Percentiles rank a stretch among this genome's conserved stretches.
Evolutionary conservation across 1,140 invertebrate species (phyloP).

Genomic region (Bombus balteatus): DNA sequence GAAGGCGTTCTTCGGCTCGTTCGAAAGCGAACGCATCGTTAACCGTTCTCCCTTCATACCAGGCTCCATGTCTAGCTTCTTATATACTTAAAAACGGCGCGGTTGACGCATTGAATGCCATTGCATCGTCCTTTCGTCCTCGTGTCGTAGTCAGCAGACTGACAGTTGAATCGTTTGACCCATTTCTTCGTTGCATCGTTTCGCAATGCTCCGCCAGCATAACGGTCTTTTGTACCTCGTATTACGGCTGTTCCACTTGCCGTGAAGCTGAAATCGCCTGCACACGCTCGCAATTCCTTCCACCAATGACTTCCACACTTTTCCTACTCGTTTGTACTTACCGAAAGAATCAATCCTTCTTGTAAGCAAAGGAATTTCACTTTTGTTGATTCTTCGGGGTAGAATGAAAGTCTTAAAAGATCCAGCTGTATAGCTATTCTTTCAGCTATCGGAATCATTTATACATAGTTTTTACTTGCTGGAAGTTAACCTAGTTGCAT

Average conservation of each 20-base stretch:
- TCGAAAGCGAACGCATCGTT: conserved; percentile 10
- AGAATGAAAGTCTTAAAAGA: too few species aligned
- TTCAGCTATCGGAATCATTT: too few species aligned
- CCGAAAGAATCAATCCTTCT: not conserved
- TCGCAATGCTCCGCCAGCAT: conserved; percentile 61
- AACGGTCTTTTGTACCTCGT: conserved; percentile 59
- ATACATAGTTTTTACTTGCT: too few species aligned
- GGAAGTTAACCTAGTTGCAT: too few species aligned
- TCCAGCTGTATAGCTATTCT: too few species aligned
- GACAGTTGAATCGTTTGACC: conserved; percentile 68
- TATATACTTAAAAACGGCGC: conserved; percentile 18
- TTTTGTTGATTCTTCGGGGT: not conserved
- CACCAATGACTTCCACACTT: not conserved
- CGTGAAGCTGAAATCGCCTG: conserved; percentile 47
- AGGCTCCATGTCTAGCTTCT: not conserved
- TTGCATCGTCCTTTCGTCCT: not conserved
- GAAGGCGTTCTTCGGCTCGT: not conserved
- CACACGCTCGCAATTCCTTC: not conserved
- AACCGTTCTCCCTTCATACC: not conserved
- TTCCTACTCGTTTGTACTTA: not conserved
- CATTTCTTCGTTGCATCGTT: conserved; percentile 59
- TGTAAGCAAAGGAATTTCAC: not conserved
- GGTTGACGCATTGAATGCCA: conserved; percentile 12
- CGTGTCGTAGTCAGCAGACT: conserved; percentile 30
- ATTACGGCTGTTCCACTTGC: conserved; percentile 54